Conservation (phyloP, 2,797 vertebrate genomes). For the Lerista edwardsae region DNA sequence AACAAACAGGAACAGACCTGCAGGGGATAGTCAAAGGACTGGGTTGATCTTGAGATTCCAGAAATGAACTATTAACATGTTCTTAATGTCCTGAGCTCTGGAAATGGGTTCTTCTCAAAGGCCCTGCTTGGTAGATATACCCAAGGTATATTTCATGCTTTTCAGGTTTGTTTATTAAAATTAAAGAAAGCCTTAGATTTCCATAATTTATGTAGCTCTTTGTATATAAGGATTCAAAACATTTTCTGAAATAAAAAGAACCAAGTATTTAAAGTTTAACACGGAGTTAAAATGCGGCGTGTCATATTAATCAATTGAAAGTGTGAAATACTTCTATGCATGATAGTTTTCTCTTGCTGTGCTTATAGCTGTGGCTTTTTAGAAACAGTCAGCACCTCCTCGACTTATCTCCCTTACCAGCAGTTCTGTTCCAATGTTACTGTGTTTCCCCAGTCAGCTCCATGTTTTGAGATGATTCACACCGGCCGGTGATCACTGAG, state of each 20-base stretch:
- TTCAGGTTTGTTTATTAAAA: neutral
- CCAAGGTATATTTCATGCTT: no score
- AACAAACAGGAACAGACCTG: slow-evolving; percentile 3
- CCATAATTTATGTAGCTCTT: neutral
- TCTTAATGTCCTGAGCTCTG: neutral
- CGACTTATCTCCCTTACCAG: slow-evolving; percentile 8
- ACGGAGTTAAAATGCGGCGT: slow-evolving; percentile 6
- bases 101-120: neutral
- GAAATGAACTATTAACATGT: neutral
- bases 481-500: neutral
- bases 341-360: neutral
- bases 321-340: neutral
- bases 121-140: neutral
- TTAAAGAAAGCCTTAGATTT: neutral
- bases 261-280: slow-evolving; percentile 25
- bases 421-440: neutral
- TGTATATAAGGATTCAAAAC: slow-evolving; percentile 21
- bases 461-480: neutral
- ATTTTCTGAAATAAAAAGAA: slow-evolving; percentile 37
- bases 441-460: slow-evolving; percentile 10
- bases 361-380: slow-evolving; percentile 17
- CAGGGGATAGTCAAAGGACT: neutral
- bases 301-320: slow-evolving; percentile 27
- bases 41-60: neutral
- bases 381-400: slow-evolving; percentile 8